Evolutionary conservation across 2,888 invertebrate genomes (phyloP).

Genomic region (Tenthredo notha): DNA sequence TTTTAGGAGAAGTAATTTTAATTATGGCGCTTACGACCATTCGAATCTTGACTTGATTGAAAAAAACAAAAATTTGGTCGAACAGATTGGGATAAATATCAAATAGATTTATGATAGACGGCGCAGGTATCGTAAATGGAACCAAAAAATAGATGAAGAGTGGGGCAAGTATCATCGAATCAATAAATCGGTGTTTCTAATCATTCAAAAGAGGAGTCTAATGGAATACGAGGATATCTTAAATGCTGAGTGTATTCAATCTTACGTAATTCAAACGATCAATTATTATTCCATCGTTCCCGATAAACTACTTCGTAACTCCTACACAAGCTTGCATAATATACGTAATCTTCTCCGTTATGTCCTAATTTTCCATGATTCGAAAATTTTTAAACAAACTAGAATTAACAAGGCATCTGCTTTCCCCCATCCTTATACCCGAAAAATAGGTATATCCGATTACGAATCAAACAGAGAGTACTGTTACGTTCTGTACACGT

Average conservation of each 20-base stretch:
- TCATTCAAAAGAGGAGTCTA: neutral
- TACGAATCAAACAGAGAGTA: neutral
- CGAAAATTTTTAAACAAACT: neutral
- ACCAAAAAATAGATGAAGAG: neutral
- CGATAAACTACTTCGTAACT: constrained; percentile 14
- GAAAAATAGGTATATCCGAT: neutral
- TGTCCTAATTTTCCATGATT: neutral
- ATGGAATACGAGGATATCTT: neutral
- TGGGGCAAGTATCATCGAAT: constrained; percentile 2
- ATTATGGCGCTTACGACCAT: neutral
- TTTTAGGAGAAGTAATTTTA: neutral
- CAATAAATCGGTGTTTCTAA: neutral
- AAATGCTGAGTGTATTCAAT: neutral
- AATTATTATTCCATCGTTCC: neutral
- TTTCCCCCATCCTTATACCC: neutral
- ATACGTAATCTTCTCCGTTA: neutral
- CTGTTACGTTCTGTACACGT: neutral
- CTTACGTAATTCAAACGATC: neutral
- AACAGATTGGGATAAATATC: neutral
- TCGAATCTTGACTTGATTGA: neutral
- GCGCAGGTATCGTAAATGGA: neutral
- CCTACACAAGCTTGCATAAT: neutral
- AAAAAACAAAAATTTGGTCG: neutral
- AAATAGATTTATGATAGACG: neutral
- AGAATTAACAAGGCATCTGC: neutral